Evolutionary conservation across 2,797 vertebrate species (phyloP).

Genomic region (Thamnophis elegans): DNA sequence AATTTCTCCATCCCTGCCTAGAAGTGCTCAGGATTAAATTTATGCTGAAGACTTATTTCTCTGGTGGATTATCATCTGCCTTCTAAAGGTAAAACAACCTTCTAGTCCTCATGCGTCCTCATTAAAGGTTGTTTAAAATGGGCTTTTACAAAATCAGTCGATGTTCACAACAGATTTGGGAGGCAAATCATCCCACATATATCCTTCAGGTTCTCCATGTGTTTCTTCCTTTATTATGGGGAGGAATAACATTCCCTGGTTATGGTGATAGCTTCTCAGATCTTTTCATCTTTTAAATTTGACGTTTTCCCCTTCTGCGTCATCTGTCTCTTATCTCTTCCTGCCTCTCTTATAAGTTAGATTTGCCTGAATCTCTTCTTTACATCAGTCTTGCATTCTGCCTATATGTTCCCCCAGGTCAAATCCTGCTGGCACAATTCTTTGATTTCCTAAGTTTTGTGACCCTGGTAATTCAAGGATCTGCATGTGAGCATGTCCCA

Average conservation of each 20-base stretch:
- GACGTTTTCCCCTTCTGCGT: neutral
- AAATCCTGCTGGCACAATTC: neutral
- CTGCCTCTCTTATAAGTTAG: neutral
- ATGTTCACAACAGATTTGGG: neutral
- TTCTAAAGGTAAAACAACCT: neutral
- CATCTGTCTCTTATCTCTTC: neutral
- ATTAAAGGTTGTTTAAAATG: neutral
- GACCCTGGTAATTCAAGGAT: neutral
- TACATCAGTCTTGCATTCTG: neutral
- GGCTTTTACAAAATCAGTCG: neutral
- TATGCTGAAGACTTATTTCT: neutral
- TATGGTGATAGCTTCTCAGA: neutral
- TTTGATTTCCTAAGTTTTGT: neutral
- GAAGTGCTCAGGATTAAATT: neutral
- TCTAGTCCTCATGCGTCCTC: neutral
- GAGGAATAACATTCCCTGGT: neutral
- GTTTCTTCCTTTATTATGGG: neutral
- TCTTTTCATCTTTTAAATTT: neutral
- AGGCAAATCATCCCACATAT: neutral
- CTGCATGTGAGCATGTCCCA: fast-evolving
- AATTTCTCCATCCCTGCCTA: neutral
- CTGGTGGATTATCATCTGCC: neutral
- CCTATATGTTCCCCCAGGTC: neutral
- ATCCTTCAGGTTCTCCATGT: neutral
- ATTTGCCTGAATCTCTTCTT: neutral